phyloP scores from a whole-genome alignment of 2,888 invertebrate species.

The Cephus pulcher region DNA sequence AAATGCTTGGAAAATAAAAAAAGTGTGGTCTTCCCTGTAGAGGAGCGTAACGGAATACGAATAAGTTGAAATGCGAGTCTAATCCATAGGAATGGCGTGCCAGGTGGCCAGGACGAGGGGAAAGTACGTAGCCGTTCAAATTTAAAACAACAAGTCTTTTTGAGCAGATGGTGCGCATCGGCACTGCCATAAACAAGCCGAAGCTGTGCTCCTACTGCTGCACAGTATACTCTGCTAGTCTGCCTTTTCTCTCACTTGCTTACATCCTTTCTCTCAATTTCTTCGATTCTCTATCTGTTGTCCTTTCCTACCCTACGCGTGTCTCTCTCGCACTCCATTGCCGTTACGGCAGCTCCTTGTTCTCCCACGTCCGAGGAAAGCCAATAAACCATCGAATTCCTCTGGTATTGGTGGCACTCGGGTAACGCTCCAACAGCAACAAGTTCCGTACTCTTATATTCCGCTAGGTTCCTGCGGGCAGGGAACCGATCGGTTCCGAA shows the following conservation, averaged over 20 bases:
- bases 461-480: conserved; percentile 6
- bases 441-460: conserved; percentile 58
- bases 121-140: conserved; percentile 42
- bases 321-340: conserved; percentile 19
- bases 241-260: conserved; percentile 20
- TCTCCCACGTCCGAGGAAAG: conserved; percentile 59
- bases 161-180: conserved; percentile 59
- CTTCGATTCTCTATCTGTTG: neutral
- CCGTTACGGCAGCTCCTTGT: conserved; percentile 36
- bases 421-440: conserved; percentile 57
- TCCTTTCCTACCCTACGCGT: conserved; percentile 20
- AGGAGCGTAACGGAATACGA: neutral
- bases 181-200: conserved; percentile 60
- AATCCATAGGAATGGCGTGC: neutral
- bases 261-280: neutral
- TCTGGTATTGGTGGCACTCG: conserved; percentile 55
- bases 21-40: neutral
- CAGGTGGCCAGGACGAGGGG: neutral
- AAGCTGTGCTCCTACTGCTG: conserved; percentile 38
- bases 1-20: neutral
- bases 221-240: conserved; percentile 39
- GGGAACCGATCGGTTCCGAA: neutral
- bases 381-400: conserved; percentile 65
- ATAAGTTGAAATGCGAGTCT: neutral
- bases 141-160: conserved; percentile 61